Conservation (phyloP, 2,797 vertebrate genomes). For the Lerista edwardsae region DNA sequence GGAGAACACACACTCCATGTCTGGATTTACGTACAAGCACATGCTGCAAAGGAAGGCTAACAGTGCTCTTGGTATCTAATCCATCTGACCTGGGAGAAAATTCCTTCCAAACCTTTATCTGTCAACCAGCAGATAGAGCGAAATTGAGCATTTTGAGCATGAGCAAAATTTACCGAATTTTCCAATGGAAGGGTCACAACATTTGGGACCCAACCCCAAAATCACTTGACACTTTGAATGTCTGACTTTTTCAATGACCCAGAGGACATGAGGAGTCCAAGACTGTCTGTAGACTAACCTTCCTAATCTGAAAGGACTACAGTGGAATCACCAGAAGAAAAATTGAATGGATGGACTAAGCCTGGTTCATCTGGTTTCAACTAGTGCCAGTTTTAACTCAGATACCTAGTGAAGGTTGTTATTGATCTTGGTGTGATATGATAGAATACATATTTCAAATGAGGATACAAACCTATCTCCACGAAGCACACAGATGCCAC, state of each 20-base stretch:
- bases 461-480: neutral
- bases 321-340: neutral
- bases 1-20: neutral
- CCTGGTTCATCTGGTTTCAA: neutral
- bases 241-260: neutral
- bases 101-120: neutral
- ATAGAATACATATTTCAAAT: conserved; percentile 19
- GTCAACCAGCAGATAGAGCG: neutral
- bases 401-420: neutral
- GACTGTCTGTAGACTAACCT: neutral
- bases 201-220: neutral
- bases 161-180: neutral
- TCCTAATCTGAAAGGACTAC: neutral
- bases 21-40: neutral
- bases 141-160: neutral
- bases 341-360: neutral
- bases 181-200: neutral
- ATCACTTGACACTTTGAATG: neutral
- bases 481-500: neutral
- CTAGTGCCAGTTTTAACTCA: neutral
- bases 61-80: neutral
- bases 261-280: neutral
- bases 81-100: neutral
- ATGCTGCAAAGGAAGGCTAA: neutral
- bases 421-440: neutral